Percentiles rank a stretch among this genome's conserved stretches.
Conservation (phyloP, 1,140 invertebrate species). For the Rhagoletis pomonella region DNA sequence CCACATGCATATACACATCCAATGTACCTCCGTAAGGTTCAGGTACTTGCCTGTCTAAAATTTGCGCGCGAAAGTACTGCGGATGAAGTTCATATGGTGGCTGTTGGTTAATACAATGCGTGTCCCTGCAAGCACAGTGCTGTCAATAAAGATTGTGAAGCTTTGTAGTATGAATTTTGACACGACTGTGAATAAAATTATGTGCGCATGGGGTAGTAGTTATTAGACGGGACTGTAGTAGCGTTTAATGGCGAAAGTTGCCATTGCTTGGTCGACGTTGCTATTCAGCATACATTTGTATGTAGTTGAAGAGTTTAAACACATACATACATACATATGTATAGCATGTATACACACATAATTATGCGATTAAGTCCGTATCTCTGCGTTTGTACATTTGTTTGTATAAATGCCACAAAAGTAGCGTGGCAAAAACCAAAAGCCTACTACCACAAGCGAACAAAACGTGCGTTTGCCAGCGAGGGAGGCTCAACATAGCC, state of each 20-base stretch:
- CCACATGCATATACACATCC: background rate
- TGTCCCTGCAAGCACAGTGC: background rate
- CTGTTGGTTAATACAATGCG: background rate
- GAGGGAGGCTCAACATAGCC: background rate
- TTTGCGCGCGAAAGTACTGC: conserved; percentile 22
- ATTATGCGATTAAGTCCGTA: conserved; percentile 4
- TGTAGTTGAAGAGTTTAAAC: background rate
- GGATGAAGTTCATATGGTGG: background rate
- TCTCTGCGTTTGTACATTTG: background rate
- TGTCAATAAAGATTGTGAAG: background rate
- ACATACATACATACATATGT: background rate
- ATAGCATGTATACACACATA: background rate
- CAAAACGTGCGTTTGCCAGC: background rate
- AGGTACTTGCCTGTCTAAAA: background rate
- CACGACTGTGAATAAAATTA: background rate
- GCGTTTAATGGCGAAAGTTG: background rate
- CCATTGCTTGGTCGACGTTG: background rate
- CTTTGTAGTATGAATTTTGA: background rate
- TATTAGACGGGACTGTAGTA: conserved; percentile 8
- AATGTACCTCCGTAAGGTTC: background rate
- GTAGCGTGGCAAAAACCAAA: conserved; percentile 9
- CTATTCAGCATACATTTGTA: background rate
- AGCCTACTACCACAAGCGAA: background rate
- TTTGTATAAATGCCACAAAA: conserved; percentile 35
- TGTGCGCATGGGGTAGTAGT: conserved; percentile 3